Base-by-base conservation (phyloP, 2,113 vertebrate species). In the Myrmecophaga tridactyla region DNA sequence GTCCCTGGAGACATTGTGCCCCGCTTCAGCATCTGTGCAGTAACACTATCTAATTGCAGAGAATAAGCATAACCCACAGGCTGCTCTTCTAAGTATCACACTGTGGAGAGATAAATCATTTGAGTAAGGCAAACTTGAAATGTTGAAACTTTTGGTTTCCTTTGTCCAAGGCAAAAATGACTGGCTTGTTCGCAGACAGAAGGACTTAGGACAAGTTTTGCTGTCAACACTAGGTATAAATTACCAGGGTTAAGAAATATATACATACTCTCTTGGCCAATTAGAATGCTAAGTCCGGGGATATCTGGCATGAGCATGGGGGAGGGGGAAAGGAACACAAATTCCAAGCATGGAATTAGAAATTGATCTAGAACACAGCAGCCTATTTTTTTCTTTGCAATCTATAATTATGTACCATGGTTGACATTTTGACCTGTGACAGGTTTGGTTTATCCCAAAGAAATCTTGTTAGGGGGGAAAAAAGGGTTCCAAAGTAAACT, bases 21-120 rank as follows among this genome's bases (percentile, higher is more conserved):
- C 80, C 25, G 9, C 60, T 25, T 1, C 23, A 53, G n/a, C 6
- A 0, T 63, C 48, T 77, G 48, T 39, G 23, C 4, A 25, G 46
- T 15, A 21, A 21, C 3, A 4, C 2, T 36, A 25, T 29, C 48
- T 70, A 14, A 21, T n/a, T 62, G 7, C 29, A 77, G 82, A 85
- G 48, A 39, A 13, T 5, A 46, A 25, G 43, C 2, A 1, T 8
- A n/a, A 8, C 15, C 63, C 0, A 0, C 0, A 20, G 48, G 34
- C 56, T 70, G 14, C 14, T 39, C 39, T 87, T 67, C 43, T n/a
- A 43, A 27, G 67, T 65, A 14, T 21, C 56, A 3, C 76, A 29
- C 31, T 8, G 1, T 1, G 34, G 65, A 92, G 41, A 80, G 63
- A 77, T 4, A 58, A 83, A 10, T 36, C 65, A 31, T 41, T 20